phyloP scores from a whole-genome alignment of 2,113 vertebrate genomes.

The Notiomystis cincta region DNA sequence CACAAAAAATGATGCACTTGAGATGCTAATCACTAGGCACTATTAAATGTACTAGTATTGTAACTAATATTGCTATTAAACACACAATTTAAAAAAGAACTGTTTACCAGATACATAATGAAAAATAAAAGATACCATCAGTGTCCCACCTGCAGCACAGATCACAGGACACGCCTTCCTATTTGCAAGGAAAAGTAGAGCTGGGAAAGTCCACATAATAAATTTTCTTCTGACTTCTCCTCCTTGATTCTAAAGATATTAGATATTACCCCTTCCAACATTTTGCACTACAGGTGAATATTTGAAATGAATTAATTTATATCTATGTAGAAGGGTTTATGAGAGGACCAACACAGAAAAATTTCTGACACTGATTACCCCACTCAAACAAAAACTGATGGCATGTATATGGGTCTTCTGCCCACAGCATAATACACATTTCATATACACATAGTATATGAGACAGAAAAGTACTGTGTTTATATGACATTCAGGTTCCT shows the following conservation, averaged over 20 bases:
- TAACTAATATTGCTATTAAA: background rate
- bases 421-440: background rate
- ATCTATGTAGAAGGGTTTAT: background rate
- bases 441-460: background rate
- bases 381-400: background rate
- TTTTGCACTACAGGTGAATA: background rate
- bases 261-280: background rate
- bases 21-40: background rate
- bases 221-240: background rate
- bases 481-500: background rate
- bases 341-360: background rate
- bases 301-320: background rate
- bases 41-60: background rate
- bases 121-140: background rate
- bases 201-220: background rate
- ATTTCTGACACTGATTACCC: background rate
- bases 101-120: background rate
- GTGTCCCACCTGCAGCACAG: background rate
- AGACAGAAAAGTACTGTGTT: background rate
- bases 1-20: background rate
- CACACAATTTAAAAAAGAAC: background rate
- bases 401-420: accelerated
- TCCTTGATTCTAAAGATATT: background rate
- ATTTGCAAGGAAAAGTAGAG: background rate
- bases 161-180: background rate